These are phyloP conservation scores for Urocitellus parryii DNA, from an alignment of 2,113 vertebrate species.

Conservation along the genomic window DNA sequence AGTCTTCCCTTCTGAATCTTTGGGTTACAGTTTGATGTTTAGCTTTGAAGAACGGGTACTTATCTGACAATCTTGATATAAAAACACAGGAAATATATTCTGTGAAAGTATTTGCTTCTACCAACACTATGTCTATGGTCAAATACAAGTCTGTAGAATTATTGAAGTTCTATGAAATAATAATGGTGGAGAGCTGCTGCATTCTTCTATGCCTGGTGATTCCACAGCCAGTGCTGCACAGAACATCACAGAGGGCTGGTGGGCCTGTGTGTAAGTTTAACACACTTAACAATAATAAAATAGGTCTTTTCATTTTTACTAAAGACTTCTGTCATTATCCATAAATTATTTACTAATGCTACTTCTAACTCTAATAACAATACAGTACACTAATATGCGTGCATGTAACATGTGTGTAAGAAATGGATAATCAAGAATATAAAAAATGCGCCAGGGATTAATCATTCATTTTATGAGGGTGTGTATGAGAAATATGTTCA, in stretches of 20 bases:
- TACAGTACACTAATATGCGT: not conserved
- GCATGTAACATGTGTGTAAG: not conserved
- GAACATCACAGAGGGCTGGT: not conserved
- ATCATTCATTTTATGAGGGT: not conserved
- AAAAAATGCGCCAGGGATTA: not conserved
- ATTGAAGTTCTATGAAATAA: conserved; percentile 9
- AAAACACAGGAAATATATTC: not conserved
- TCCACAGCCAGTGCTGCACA: not conserved
- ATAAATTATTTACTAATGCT: not conserved
- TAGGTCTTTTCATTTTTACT: not conserved
- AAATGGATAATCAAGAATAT: conserved; percentile 19
- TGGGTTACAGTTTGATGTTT: conserved; percentile 36
- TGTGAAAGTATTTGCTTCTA: conserved; percentile 22
- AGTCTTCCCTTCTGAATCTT: not conserved
- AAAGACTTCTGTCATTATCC: not conserved
- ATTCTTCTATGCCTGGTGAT: not conserved
- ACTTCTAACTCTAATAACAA: conserved; percentile 24
- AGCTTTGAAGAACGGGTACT: conserved; percentile 57
- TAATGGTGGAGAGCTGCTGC: not conserved
- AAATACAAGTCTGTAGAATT: conserved; percentile 33
- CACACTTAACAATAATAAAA: not conserved
- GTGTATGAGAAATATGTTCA: not conserved
- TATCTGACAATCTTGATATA: conserved; percentile 28
- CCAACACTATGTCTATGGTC: not conserved
- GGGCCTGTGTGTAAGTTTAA: not conserved